Conservation (phyloP, 92 coral and sea anemone species). For the Blastomussa wellsi region DNA sequence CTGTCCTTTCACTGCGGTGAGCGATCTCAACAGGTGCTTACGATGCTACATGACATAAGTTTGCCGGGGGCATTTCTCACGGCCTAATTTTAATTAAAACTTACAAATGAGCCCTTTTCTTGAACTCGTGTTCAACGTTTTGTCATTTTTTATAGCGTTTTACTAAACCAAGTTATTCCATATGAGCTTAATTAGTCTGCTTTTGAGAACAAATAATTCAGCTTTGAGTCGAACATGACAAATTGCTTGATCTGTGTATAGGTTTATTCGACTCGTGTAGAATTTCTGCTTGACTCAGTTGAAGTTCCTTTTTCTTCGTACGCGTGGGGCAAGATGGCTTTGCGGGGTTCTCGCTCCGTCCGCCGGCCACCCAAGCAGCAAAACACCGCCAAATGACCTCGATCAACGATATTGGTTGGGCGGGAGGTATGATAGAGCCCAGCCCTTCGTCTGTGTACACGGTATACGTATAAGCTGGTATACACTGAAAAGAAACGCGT, state of each 20-base stretch:
- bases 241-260: no score
- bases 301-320: not conserved
- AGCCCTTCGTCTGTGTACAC: not conserved
- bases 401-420: not conserved
- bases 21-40: not conserved
- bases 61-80: not conserved
- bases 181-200: no score
- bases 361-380: not conserved
- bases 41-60: not conserved
- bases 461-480: no score
- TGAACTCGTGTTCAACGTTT: no score
- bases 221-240: no score
- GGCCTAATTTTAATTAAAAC: not conserved
- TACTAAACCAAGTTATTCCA: no score
- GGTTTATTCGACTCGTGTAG: not conserved
- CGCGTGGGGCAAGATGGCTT: not conserved
- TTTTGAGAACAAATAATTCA: no score
- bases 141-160: no score
- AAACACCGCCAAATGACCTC: not conserved
- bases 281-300: not conserved
- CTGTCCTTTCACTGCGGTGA: not conserved
- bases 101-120: no score
- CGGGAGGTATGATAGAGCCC: not conserved
- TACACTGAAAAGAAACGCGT: not conserved
- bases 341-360: not conserved